Evolutionary conservation across 2,113 vertebrate genomes (phyloP).

Genomic region (Ptychochromis oligacanthus): DNA sequence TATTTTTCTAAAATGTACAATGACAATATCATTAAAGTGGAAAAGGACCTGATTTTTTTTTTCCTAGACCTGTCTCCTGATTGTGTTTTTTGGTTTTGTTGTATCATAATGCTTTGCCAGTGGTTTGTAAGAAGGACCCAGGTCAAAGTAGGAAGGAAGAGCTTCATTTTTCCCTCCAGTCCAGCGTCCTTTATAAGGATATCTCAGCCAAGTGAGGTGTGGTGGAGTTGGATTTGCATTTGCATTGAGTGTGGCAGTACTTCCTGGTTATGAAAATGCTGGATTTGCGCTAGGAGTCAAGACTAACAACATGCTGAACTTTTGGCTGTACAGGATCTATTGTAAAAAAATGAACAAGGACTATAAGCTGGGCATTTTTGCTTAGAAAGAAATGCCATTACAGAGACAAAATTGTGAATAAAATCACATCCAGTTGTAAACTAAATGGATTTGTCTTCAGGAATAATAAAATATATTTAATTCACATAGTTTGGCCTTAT

Average conservation of each 20-base stretch:
- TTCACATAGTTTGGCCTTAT: constrained; percentile 22
- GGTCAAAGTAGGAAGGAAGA: neutral
- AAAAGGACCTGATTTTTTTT: neutral
- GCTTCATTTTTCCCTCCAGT: neutral
- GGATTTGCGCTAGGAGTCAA: neutral
- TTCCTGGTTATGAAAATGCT: constrained; percentile 44
- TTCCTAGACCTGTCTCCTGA: neutral
- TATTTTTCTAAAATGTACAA: constrained; percentile 69
- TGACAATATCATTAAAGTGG: neutral
- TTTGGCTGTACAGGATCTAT: neutral
- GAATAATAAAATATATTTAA: constrained; percentile 18
- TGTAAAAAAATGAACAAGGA: neutral
- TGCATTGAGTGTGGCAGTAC: neutral
- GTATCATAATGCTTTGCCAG: neutral
- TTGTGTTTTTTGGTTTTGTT: neutral
- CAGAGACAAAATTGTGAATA: neutral
- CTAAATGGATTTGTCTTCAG: neutral
- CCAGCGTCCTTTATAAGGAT: constrained; percentile 17
- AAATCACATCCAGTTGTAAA: constrained; percentile 25
- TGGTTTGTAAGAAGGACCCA: neutral
- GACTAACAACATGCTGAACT: constrained; percentile 18
- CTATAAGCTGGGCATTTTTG: neutral
- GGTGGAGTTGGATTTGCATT: constrained; percentile 45
- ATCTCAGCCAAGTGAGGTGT: neutral
- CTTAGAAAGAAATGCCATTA: neutral